Evolutionary conservation across 1,140 invertebrate genomes (phyloP).

Genomic region (Solenopsis invicta): DNA sequence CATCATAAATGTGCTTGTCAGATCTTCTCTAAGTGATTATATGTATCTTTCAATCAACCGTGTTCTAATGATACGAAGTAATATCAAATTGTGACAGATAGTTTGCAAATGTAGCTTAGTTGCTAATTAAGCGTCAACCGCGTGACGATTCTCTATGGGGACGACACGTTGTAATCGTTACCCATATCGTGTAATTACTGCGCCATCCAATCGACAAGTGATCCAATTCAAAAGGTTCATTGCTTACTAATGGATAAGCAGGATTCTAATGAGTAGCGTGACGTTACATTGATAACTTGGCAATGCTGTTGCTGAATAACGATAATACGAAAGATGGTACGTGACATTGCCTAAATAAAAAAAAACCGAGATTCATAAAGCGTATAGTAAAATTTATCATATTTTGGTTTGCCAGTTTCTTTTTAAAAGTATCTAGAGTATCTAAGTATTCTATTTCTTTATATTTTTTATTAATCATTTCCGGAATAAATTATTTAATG

Average conservation of each 20-base stretch:
- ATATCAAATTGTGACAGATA: conserved; percentile 37
- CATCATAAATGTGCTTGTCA: conserved; percentile 13
- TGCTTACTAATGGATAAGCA: conserved; percentile 75
- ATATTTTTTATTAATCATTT: not conserved
- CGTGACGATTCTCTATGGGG: conserved; percentile 65
- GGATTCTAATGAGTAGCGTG: conserved; percentile 36
- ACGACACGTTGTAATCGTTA: conserved; percentile 61
- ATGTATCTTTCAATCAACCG: conserved; percentile 22
- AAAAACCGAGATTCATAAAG: not conserved
- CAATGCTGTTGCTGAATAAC: not conserved
- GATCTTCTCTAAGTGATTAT: not conserved
- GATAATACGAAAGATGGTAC: not conserved
- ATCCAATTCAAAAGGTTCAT: conserved; percentile 75
- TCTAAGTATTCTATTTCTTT: not conserved
- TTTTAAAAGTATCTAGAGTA: not conserved
- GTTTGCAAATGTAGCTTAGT: conserved; percentile 48
- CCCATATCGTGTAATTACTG: conserved; percentile 74
- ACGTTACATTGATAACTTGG: conserved; percentile 23
- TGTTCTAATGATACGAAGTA: not conserved
- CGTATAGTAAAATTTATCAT: not conserved
- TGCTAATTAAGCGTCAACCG: conserved; percentile 45
- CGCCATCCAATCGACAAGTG: conserved; percentile 66
- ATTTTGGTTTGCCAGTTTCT: not conserved
- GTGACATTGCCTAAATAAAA: not conserved
- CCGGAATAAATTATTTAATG: not conserved